phyloP scores from a whole-genome alignment of 2,797 vertebrate genomes.

The Trematomus bernacchii region DNA sequence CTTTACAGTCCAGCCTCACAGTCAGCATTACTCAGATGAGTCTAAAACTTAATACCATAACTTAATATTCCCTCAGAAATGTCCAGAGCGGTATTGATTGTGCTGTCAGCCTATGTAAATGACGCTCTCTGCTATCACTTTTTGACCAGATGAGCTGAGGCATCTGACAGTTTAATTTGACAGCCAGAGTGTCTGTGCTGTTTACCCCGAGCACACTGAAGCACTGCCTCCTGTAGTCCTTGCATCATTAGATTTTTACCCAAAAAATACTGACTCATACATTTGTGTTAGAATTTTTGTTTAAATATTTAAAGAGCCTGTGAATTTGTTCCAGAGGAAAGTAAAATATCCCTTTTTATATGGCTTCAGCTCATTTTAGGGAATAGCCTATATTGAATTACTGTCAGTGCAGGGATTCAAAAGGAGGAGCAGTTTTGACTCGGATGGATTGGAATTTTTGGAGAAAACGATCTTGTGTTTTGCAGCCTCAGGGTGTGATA shows the following conservation, averaged over 20 bases:
- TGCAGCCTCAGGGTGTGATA: slow-evolving; percentile 14
- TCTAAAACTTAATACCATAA: slow-evolving; percentile 49
- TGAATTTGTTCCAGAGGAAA: slow-evolving; percentile 11
- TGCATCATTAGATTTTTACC: slow-evolving; percentile 24
- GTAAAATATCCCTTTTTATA: not conserved
- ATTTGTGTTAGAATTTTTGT: slow-evolving; percentile 17
- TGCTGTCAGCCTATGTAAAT: slow-evolving; percentile 63
- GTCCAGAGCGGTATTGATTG: slow-evolving; percentile 49
- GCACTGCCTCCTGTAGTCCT: not conserved
- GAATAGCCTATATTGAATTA: not conserved
- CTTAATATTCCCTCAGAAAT: slow-evolving; percentile 53
- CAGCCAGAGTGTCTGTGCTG: slow-evolving; percentile 15
- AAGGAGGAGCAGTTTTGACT: not conserved
- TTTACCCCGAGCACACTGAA: slow-evolving; percentile 25
- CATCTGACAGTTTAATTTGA: slow-evolving; percentile 61
- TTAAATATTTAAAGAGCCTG: slow-evolving; percentile 40
- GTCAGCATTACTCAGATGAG: slow-evolving; percentile 36
- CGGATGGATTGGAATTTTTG: slow-evolving; percentile 10
- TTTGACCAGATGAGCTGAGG: slow-evolving; percentile 51
- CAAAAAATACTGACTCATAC: slow-evolving; percentile 24
- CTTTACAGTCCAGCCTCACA: slow-evolving; percentile 8
- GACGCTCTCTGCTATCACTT: slow-evolving; percentile 38
- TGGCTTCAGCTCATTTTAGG: slow-evolving; percentile 8
- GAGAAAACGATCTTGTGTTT: not conserved
- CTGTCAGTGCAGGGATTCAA: not conserved